Conservation (phyloP, 2,113 vertebrate species). For the Rhinolophus sinicus region DNA sequence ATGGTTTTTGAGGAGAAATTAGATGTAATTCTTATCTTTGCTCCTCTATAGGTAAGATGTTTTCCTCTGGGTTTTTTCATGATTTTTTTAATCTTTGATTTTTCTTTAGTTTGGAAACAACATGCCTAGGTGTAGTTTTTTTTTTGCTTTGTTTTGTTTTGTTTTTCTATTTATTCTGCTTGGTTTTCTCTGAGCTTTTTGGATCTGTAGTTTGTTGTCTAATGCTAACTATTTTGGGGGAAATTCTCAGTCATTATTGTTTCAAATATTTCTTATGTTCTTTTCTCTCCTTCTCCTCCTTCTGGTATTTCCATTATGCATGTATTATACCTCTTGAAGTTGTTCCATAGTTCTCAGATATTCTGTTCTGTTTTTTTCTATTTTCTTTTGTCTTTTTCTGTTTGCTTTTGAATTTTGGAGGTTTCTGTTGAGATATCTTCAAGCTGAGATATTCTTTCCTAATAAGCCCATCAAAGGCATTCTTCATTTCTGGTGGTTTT, state of each 20-base stretch:
- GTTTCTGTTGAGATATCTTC: background rate
- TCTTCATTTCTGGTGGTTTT: background rate
- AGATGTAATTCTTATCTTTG: background rate
- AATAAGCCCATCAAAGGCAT: background rate
- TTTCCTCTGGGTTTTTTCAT: background rate
- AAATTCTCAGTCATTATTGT: background rate
- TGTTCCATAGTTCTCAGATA: background rate
- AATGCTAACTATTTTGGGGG: background rate
- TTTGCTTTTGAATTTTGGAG: background rate
- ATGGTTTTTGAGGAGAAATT: background rate
- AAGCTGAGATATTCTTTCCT: background rate
- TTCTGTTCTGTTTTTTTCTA: background rate
- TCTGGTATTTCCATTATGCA: background rate
- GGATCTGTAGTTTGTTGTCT: background rate
- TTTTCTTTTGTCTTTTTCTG: background rate
- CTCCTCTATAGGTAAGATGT: too few relatives aligned
- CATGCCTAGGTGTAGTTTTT: background rate
- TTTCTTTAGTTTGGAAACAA: background rate
- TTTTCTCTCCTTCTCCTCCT: background rate
- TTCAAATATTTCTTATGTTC: background rate
- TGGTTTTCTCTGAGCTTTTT: background rate
- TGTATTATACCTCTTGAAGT: background rate
- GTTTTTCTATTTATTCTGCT: background rate
- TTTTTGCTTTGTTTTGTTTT: too few relatives aligned
- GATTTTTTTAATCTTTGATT: background rate